Evolutionary conservation across 2,797 vertebrate genomes (phyloP).

Genomic region (Champsocephalus esox): DNA sequence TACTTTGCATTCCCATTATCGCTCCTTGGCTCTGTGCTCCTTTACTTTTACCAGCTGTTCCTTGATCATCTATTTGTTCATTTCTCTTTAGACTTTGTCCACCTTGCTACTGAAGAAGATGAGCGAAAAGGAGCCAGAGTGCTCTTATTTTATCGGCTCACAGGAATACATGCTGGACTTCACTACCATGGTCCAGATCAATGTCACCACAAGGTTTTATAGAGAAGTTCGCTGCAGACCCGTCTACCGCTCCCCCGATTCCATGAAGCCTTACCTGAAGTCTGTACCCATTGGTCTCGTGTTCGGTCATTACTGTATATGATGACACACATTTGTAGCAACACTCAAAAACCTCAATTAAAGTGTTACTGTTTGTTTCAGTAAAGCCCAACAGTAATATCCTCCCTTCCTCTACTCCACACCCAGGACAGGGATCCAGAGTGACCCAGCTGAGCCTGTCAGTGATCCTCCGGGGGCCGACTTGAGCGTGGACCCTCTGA

Average conservation of each 20-base stretch:
- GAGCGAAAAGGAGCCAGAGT: conserved; percentile 25
- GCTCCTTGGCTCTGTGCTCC: too few relatives aligned
- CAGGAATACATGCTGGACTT: conserved; percentile 67
- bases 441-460: neutral
- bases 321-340: too few relatives aligned
- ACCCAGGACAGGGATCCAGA: conserved; percentile 59
- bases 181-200: conserved; percentile 64
- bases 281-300: conserved; percentile 24
- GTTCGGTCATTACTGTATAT: neutral
- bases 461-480: neutral
- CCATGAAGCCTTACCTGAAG: conserved; percentile 59
- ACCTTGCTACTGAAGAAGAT: conserved; percentile 44
- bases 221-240: conserved; percentile 61
- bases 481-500: conserved; percentile 71
- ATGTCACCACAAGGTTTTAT: conserved; percentile 43
- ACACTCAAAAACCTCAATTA: too few relatives aligned
- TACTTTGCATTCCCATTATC: neutral
- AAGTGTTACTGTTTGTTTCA: too few relatives aligned
- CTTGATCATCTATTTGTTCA: neutral
- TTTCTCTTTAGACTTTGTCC: conserved; percentile 41
- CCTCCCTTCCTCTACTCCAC: neutral
- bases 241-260: conserved; percentile 44
- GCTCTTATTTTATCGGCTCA: conserved; percentile 28
- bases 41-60: neutral
- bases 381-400: too few relatives aligned